Conservation (phyloP, 2,113 vertebrate genomes). For the Geococcyx californianus region DNA sequence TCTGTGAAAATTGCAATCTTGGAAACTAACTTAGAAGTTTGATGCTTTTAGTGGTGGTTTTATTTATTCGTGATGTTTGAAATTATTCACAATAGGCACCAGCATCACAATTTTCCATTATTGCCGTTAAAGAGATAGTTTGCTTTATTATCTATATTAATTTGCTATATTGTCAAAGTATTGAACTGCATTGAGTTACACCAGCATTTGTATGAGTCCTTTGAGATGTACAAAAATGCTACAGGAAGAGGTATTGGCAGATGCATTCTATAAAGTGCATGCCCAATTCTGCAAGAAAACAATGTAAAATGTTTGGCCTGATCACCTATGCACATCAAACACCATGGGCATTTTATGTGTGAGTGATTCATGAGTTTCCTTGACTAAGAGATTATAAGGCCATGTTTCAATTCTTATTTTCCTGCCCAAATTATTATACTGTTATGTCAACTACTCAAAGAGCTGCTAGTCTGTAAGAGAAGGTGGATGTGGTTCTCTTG, state of each 20-base stretch:
- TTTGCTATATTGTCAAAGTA: background rate
- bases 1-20: background rate
- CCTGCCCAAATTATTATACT: background rate
- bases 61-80: background rate
- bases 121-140: background rate
- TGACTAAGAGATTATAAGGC: background rate
- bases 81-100: background rate
- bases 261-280: background rate
- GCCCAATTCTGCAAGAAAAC: background rate
- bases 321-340: background rate
- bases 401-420: background rate
- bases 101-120: background rate
- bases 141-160: too few species aligned
- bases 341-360: background rate
- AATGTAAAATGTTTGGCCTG: fast-evolving
- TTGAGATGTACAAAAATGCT: background rate
- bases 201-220: background rate
- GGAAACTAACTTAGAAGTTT: background rate
- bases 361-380: background rate
- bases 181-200: background rate
- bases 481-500: background rate
- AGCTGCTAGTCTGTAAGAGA: background rate
- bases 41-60: background rate
- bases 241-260: background rate
- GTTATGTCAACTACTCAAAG: background rate